These are phyloP conservation scores for Anastrepha obliqua DNA, from an alignment of 1,140 invertebrate genomes.

Conservation along the genomic window DNA sequence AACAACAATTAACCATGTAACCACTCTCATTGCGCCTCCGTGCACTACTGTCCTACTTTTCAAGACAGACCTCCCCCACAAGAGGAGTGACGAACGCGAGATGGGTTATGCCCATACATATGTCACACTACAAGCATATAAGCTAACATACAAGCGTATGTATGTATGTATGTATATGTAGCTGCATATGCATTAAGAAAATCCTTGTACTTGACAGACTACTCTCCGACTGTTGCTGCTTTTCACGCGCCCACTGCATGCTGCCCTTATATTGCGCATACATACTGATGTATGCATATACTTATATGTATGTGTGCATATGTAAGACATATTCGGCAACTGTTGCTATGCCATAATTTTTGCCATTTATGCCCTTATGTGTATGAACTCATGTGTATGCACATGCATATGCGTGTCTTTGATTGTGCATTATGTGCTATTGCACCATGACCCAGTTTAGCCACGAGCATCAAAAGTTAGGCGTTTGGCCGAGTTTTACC, in stretches of 20 bases:
- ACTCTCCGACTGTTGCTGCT: not conserved
- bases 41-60: conserved; percentile 8
- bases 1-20: not conserved
- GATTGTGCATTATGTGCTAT: conserved; percentile 19
- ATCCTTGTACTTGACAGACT: conserved; percentile 48
- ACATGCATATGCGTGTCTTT: not conserved
- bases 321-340: not conserved
- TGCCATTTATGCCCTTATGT: not conserved
- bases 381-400: not conserved
- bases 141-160: not conserved
- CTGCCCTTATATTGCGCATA: not conserved
- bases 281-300: not conserved
- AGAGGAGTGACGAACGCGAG: too few species aligned
- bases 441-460: conserved; percentile 40
- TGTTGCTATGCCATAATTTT: conserved; percentile 43
- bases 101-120: not conserved
- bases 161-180: not conserved
- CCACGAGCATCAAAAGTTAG: not conserved
- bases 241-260: conserved; percentile 34
- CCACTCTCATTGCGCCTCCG: not conserved
- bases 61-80: not conserved
- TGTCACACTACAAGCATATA: not conserved
- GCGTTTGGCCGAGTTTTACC: too few species aligned
- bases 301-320: not conserved
- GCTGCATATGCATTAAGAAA: not conserved